Conservation (phyloP, 2,113 vertebrate species). For the Chroicocephalus ridibundus region DNA sequence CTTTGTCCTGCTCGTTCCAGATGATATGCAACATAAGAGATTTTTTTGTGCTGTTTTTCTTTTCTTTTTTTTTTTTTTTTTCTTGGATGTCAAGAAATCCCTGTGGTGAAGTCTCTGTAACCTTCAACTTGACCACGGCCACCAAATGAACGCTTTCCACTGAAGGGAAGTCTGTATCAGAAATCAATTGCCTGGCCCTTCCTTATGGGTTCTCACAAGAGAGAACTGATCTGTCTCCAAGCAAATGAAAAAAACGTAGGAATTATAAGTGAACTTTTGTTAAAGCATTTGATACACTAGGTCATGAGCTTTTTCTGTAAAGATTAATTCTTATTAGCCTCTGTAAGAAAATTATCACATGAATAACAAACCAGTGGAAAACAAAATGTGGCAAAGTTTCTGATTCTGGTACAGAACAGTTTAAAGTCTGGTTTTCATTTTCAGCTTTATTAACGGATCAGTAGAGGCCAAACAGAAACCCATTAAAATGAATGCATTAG, state of each 20-base stretch:
- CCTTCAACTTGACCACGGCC: not conserved
- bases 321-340: not conserved
- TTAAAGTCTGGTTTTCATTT: slow-evolving; percentile 2
- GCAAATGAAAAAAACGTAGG: not conserved
- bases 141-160: not conserved
- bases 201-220: not conserved
- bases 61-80: no score
- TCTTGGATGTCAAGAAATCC: not conserved
- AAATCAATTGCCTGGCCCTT: not conserved
- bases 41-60: not conserved
- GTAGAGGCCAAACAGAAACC: not conserved
- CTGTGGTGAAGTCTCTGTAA: not conserved
- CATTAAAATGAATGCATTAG: not conserved
- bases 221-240: not conserved
- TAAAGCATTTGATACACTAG: not conserved
- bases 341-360: not conserved
- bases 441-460: not conserved
- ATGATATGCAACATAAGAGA: not conserved
- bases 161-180: not conserved
- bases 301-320: not conserved
- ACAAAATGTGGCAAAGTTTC: not conserved
- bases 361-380: not conserved
- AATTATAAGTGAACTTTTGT: not conserved
- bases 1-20: not conserved
- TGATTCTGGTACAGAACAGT: not conserved